Evolutionary conservation across 2,797 vertebrate species (phyloP).

Genomic region (Amblyopsis hoosieri): DNA sequence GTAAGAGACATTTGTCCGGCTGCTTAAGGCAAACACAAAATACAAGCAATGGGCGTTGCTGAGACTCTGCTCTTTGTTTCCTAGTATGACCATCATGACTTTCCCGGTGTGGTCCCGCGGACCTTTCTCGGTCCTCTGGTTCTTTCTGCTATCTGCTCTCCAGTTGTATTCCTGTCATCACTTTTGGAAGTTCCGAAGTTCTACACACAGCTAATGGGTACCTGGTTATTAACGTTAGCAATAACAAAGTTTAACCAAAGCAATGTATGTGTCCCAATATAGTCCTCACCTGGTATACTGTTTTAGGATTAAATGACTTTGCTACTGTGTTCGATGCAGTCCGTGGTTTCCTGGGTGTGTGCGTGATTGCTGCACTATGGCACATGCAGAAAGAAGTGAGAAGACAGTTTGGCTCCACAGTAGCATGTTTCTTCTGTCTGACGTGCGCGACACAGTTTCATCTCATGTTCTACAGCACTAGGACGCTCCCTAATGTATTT

Average conservation of each 20-base stretch:
- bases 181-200: constrained; percentile 85
- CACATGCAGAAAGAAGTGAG: constrained; percentile 86
- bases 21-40: constrained; percentile 13
- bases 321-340: constrained; percentile 67
- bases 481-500: constrained; percentile 92
- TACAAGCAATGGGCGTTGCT: neutral
- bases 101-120: constrained; percentile 94
- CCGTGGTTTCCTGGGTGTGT: constrained; percentile 84
- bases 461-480: constrained; percentile 96
- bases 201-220: constrained; percentile 89
- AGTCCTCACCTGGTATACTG: too few species aligned
- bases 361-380: constrained; percentile 86
- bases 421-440: constrained; percentile 86
- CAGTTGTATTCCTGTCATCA: constrained; percentile 77
- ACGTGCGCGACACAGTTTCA: constrained; percentile 93
- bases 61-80: constrained; percentile 27
- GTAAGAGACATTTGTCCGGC: constrained; percentile 65
- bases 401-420: constrained; percentile 88
- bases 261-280: neutral
- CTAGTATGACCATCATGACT: constrained; percentile 95
- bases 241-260: neutral
- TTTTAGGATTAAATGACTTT: neutral
- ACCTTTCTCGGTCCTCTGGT: constrained; percentile 91
- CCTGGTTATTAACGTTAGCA: neutral
- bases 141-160: constrained; percentile 82